Conservation (phyloP, 2,888 invertebrate genomes). For the Automeris io region DNA sequence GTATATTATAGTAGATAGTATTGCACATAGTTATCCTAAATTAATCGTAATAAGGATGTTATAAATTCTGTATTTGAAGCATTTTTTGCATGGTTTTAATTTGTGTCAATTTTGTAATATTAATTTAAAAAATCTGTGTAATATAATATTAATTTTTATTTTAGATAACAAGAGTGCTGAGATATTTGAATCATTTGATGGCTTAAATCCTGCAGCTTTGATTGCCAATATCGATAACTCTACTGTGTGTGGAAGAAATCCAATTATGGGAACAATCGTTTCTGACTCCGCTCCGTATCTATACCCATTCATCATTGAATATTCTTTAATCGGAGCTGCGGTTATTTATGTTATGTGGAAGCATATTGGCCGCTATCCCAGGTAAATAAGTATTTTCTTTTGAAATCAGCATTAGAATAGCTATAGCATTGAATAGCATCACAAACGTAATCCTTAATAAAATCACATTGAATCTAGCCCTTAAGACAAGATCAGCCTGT, state of each 20-base stretch:
- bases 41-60: too few relatives aligned
- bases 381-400: slow-evolving; percentile 60
- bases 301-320: slow-evolving; percentile 97
- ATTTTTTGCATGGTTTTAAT: slow-evolving; percentile 24
- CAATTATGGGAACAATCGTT: slow-evolving; percentile 95
- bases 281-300: slow-evolving; percentile 95
- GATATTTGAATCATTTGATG: slow-evolving; percentile 77
- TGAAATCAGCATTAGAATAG: neutral
- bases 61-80: slow-evolving; percentile 18
- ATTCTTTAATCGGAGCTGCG: slow-evolving; percentile 95
- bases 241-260: slow-evolving; percentile 85
- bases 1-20: slow-evolving; percentile 10
- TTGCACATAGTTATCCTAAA: slow-evolving; percentile 14
- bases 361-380: slow-evolving; percentile 92
- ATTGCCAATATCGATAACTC: slow-evolving; percentile 76
- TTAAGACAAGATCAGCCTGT: neutral
- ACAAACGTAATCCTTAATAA: neutral
- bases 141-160: slow-evolving; percentile 10
- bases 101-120: neutral
- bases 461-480: neutral
- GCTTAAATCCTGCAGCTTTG: slow-evolving; percentile 76
- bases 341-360: slow-evolving; percentile 98
- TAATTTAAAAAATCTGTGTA: neutral
- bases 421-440: too few relatives aligned
- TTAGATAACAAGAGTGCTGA: slow-evolving; percentile 60